Conservation (phyloP, 2,113 vertebrate species). For the Cinclus cinclus region DNA sequence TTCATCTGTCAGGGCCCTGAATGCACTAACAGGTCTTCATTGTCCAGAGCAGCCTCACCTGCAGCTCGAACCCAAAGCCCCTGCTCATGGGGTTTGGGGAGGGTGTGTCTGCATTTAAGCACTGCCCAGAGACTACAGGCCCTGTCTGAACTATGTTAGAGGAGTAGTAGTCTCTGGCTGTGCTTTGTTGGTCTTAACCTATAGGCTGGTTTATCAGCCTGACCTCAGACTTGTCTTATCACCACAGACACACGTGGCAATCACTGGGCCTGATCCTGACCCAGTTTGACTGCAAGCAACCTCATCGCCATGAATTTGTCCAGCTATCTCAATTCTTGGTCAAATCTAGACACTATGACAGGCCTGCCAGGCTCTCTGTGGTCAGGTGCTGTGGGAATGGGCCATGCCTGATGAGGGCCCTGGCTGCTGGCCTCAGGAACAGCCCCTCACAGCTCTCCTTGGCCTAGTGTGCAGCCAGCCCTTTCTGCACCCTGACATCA, state of each 20-base stretch:
- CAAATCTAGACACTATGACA: fast-evolving
- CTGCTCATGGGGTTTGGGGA: neutral
- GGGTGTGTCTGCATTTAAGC: neutral
- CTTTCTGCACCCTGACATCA: neutral
- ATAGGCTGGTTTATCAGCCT: neutral
- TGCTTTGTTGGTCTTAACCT: neutral
- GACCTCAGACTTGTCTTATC: neutral
- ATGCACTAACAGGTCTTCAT: neutral
- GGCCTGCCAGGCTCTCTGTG: neutral
- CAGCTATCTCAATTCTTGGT: neutral
- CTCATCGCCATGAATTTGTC: neutral
- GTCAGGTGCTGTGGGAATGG: neutral
- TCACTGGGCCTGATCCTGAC: neutral
- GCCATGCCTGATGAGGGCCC: neutral
- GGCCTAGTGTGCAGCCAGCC: neutral
- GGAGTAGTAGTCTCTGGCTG: neutral
- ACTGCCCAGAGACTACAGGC: neutral
- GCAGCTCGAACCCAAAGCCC: neutral
- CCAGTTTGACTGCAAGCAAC: neutral
- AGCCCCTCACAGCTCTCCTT: neutral
- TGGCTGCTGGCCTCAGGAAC: neutral
- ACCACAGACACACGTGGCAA: neutral
- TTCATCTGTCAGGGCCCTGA: neutral
- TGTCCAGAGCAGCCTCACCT: neutral
- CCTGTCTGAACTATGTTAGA: fast-evolving